phyloP scores from a whole-genome alignment of 64 coral and sea anemone species.

The Trachythela sp. region DNA sequence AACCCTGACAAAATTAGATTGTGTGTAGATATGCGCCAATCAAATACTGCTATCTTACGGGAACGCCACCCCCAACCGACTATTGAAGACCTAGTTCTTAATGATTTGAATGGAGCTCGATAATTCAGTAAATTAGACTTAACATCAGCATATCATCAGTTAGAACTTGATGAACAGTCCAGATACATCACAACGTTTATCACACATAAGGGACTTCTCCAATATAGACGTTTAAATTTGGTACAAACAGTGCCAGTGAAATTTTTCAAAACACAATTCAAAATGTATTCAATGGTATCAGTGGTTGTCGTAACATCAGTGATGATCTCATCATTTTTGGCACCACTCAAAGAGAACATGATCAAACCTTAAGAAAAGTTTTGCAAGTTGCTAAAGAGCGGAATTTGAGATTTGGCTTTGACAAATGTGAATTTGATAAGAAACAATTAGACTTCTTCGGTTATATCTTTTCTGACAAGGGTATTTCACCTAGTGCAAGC shows the following conservation, averaged over 20 bases:
- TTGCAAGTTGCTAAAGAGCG: conserved; percentile 40
- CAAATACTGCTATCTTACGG: not conserved
- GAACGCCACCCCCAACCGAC: not conserved
- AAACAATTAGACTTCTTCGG: conserved; percentile 21
- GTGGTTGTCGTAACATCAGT: not conserved
- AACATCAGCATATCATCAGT: not conserved
- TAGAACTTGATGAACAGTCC: no score
- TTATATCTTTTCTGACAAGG: not conserved
- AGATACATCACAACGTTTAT: not conserved
- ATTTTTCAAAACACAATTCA: not conserved
- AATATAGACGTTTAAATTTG: not conserved
- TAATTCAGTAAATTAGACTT: not conserved
- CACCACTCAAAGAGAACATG: not conserved
- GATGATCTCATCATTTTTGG: not conserved
- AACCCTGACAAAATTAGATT: conserved; percentile 31
- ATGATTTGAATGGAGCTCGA: not conserved
- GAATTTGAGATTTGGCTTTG: conserved; percentile 34
- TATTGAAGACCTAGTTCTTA: not conserved
- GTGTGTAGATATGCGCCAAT: conserved; percentile 21
- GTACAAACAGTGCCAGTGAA: not conserved
- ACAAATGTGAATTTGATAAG: conserved; percentile 33
- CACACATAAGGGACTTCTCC: not conserved
- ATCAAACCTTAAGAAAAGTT: not conserved
- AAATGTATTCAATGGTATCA: not conserved
- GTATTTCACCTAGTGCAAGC: not conserved